Evolutionary conservation across 2,113 vertebrate species (phyloP), one percentile per base, ranked within the genome.

Genomic region (Trogon melanurus): DNA sequence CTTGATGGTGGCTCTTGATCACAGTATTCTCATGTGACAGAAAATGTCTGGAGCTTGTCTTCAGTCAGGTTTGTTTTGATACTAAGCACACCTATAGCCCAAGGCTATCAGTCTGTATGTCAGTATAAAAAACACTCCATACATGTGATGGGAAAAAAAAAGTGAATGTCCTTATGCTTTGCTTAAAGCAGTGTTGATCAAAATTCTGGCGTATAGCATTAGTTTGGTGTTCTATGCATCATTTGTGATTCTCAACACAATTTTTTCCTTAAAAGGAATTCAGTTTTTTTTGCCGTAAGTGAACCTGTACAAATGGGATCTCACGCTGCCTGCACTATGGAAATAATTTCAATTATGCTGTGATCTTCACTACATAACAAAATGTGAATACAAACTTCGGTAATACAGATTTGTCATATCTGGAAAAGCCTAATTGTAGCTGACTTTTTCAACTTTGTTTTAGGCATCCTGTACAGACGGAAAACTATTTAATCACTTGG

Each of bases 401-500:
- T 60, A 69, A 70, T 60, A 67, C 48, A n/a, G 5, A 18, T 22
- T 57, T 79, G 48, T 87, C 44, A 23, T 21, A 11, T 53, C 29
- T 73, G 18, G 26, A 60, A 74, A 65, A 75, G 20, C 48, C 92
- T 85, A 47, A 87, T 5, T 69, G 15, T 78, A 57, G 71, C 67
- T 96, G 7, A 36, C 69, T 69, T 92, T 38, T 95, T 32, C 10
- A 75, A 41, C 93, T 92, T 91, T 73, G 5, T 95, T 94, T 45
- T 83, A 99, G 99, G 99, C 99, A 7, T 98, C 99, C 30, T 99
- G 99, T 96, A 99, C 99, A 6, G 99, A 99, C 4, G 99, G 99
- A 27, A 99, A 96, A 84, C 98, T 99, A 56, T 99, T 99, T 96
- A 99, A 99, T 96, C 99, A 99, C 96, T 91, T 99, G 97, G 99